Percentiles rank a stretch among this genome's conserved stretches.
Evolutionary conservation across 2,888 invertebrate species (phyloP).

Genomic region (Marasmarcha lunaedactyla): DNA sequence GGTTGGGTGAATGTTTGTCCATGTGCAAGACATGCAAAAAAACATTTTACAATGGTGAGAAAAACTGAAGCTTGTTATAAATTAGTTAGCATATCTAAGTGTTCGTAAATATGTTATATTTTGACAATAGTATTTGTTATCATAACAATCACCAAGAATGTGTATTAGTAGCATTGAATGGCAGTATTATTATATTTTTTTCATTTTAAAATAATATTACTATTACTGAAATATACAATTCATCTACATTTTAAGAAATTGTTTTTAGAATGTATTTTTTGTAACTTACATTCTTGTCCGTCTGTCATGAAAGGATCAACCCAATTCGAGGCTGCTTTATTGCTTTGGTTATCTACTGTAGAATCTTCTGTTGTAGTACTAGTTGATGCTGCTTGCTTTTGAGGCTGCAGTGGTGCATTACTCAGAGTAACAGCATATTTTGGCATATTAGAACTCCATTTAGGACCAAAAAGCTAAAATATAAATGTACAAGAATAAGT

Average conservation of each 20-base stretch:
- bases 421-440: conserved; percentile 89
- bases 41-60: conserved; percentile 33
- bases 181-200: not conserved
- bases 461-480: conserved; percentile 81
- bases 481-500: conserved; percentile 1
- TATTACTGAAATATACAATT: not conserved
- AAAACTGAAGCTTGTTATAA: conserved; percentile 9
- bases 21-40: conserved; percentile 69
- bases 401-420: conserved; percentile 81
- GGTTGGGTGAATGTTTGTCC: conserved; percentile 46
- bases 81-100: conserved; percentile 2
- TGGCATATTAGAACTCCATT: conserved; percentile 85
- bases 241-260: not conserved
- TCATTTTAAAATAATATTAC: not conserved
- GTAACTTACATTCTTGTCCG: conserved; percentile 62
- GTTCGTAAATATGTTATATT: conserved; percentile 5
- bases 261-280: not conserved
- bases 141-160: not conserved
- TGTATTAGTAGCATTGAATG: not conserved
- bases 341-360: conserved; percentile 26
- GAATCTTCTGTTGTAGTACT: conserved; percentile 22
- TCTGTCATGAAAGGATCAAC: conserved; percentile 52
- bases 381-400: conserved; percentile 70
- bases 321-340: conserved; percentile 34
- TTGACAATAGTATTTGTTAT: conserved; percentile 10